phyloP scores from a whole-genome alignment of 2,888 invertebrate species.

The Volucella inanis region DNA sequence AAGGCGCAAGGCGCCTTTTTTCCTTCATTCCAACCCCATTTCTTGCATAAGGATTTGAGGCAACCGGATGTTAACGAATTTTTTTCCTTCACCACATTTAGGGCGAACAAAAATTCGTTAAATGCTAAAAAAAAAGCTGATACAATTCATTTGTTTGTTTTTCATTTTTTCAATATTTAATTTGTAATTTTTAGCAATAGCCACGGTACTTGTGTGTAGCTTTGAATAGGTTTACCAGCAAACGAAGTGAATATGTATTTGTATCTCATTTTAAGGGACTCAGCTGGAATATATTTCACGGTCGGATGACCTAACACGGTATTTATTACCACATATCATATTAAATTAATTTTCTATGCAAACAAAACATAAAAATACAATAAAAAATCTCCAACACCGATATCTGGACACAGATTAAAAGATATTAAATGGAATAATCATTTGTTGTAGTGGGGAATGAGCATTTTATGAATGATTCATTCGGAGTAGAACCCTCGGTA shows the following conservation, averaged over 20 bases:
- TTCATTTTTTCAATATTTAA: conserved; percentile 13
- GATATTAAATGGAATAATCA: conserved; percentile 53
- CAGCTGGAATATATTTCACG: conserved; percentile 69
- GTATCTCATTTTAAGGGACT: conserved; percentile 23
- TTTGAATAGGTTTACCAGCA: background rate
- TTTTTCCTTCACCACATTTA: conserved; percentile 44
- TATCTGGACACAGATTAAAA: conserved; percentile 59
- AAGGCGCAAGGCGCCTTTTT: conserved; percentile 42
- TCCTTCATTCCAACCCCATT: background rate
- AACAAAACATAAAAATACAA: background rate
- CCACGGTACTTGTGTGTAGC: too few species aligned
- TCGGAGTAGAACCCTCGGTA: background rate
- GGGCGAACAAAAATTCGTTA: conserved; percentile 44
- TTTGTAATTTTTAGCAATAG: too few species aligned
- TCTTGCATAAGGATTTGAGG: background rate
- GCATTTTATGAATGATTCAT: conserved; percentile 59
- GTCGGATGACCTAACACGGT: conserved; percentile 63
- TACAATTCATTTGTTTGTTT: conserved; percentile 24
- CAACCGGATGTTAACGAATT: background rate
- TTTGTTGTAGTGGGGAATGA: conserved; percentile 2
- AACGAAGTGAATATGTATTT: background rate
- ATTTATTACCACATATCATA: conserved; percentile 66
- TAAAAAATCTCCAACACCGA: conserved; percentile 13
- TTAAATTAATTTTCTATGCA: conserved; percentile 62
- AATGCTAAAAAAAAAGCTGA: conserved; percentile 31